Evolutionary conservation across 2,797 vertebrate species (phyloP).

Genomic region (Nyctibius grandis): DNA sequence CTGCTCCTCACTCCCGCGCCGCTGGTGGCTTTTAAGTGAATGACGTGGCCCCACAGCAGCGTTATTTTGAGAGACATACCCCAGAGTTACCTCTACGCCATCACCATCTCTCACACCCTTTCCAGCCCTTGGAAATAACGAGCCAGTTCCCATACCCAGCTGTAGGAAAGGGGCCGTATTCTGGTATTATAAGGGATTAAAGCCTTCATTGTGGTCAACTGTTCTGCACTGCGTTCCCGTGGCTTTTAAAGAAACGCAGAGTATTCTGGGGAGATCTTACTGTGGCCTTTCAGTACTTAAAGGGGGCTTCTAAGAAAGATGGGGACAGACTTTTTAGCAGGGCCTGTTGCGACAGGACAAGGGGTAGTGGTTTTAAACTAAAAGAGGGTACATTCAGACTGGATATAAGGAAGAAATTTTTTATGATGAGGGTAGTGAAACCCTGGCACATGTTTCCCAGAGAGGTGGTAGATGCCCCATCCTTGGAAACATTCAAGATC

Average conservation of each 20-base stretch:
- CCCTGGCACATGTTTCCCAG: not conserved
- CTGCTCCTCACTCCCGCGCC: not conserved
- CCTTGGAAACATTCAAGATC: not conserved
- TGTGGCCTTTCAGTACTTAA: not conserved
- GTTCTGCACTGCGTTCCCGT: not conserved
- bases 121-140: rapidly evolving
- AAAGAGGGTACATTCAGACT: not conserved
- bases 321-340: not conserved
- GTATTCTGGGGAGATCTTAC: not conserved
- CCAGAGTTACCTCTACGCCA: not conserved
- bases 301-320: not conserved
- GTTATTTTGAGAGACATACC: not conserved
- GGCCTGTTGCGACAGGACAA: not conserved
- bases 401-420: not conserved
- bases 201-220: not conserved
- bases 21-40: not conserved
- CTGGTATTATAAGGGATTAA: not conserved
- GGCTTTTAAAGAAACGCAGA: not conserved
- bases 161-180: not conserved
- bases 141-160: not conserved
- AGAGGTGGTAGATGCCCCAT: too few species aligned
- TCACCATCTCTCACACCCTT: not conserved
- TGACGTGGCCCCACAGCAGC: rapidly evolving
- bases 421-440: not conserved
- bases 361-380: not conserved